A percentile compares a stretch with the other conserved stretches of the same genome.
phyloP scores from a whole-genome alignment of 1,140 invertebrate species.

The Kradibia gibbosae region DNA sequence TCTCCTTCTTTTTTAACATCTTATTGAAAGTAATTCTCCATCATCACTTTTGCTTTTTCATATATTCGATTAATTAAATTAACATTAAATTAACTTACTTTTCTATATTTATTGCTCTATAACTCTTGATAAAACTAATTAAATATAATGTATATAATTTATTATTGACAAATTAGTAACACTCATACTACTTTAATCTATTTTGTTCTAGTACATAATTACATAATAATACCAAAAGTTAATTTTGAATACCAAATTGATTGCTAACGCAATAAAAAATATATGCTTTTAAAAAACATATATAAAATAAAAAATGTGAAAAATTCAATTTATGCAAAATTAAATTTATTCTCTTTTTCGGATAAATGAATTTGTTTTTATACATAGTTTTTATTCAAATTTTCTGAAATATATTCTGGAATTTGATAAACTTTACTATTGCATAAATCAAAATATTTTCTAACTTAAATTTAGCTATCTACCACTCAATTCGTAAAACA shows the following conservation, averaged over 20 bases:
- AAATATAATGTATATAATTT: not conserved
- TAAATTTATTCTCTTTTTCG: too few relatives aligned
- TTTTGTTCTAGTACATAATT: not conserved
- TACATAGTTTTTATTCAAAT: not conserved
- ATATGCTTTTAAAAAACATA: not conserved
- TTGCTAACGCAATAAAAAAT: not conserved
- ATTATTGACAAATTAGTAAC: not conserved
- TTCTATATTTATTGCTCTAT: conserved; percentile 8
- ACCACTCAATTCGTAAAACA: not conserved
- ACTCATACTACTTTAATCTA: not conserved
- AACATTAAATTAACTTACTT: not conserved
- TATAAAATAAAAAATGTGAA: too few relatives aligned
- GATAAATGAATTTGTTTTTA: too few relatives aligned
- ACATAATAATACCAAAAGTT: not conserved
- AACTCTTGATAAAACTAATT: not conserved
- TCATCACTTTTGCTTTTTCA: conserved; percentile 46
- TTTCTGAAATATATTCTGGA: not conserved
- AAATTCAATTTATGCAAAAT: too few relatives aligned
- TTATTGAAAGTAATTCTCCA: conserved; percentile 69
- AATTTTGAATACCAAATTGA: not conserved
- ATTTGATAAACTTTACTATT: too few relatives aligned
- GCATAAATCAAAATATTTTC: not conserved
- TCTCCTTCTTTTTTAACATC: conserved; percentile 54
- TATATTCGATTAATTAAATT: conserved; percentile 16
- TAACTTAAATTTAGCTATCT: not conserved